Evolutionary conservation across 2,888 invertebrate species (phyloP), one percentile per base, ranked within the genome.

Genomic region (Chrysomela aeneicollis): DNA sequence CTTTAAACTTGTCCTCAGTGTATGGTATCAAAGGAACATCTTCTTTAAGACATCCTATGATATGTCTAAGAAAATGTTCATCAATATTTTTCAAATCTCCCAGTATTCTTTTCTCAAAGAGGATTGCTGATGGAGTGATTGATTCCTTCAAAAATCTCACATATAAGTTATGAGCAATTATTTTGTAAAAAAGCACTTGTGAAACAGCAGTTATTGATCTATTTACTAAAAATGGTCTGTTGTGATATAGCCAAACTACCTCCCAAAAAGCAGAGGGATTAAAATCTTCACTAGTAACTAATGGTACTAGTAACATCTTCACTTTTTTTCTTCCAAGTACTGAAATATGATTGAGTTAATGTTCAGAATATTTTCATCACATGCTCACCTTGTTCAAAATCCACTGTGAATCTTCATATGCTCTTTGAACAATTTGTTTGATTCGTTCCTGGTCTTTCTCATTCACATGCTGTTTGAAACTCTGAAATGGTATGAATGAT

Each of bases 361-460:
- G 9, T 9, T 32, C 32, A 26, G 42, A 42, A 3, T 42, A 17
- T 42, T 10, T 42, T 42, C 5, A 5, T 42, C 42, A 4, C n/a
- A 3, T 9, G 4, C 47, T 64, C 82, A 92, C 92, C 88, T 93
- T 93, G 78, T 90, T 87, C 64, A 92, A 76, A 75, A 94, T 84
- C 93, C 93, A 93, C 74, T 90, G 86, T 68, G 90, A 88, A 84
- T 93, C 92, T 74, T 89, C 85, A 67, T 90, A 78, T 70, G 92
- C 90, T 81, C 90, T 88, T 37, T 84, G 78, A 72, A 92, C 89
- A 62, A 94, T 93, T 82, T 92, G 88, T 66, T 85, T 83, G 6
- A 93, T 87, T 81, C 92, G 85, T 70, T 89, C 88, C 37, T 88
- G 85, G 78, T 93, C 92, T 47, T 87, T 86, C 82, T 94, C 93